Conservation (phyloP, 2,113 vertebrate genomes). For the Lethenteron camtschaticum region DNA sequence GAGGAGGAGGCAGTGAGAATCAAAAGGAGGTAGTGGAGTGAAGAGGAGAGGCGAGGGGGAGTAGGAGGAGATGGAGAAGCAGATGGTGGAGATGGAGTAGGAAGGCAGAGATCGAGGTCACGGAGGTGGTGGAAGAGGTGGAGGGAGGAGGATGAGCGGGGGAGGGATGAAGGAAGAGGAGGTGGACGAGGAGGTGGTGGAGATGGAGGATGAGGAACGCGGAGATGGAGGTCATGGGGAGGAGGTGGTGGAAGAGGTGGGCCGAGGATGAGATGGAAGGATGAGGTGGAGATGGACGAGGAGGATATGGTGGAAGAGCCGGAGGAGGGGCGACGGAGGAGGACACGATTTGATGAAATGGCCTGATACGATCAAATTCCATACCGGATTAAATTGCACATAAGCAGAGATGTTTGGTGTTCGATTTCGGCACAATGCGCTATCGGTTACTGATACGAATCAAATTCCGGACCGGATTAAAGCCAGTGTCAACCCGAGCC, state of each 20-base stretch:
- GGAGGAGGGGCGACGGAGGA: not conserved
- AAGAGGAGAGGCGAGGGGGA: no score
- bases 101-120: no score
- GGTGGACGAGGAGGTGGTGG: not conserved
- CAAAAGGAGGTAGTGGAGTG: no score
- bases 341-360: not conserved
- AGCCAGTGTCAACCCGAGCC: no score
- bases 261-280: not conserved
- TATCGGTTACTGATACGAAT: no score
- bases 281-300: not conserved
- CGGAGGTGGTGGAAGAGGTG: not conserved
- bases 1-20: not conserved
- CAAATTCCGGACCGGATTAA: no score
- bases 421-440: no score
- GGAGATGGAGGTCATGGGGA: not conserved
- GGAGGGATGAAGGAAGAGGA: not conserved
- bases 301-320: not conserved
- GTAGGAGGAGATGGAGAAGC: no score
- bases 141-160: not conserved
- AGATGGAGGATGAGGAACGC: not conserved
- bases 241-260: not conserved
- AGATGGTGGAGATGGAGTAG: no score
- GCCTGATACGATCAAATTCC: fast-evolving
- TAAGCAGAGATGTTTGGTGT: not conserved
- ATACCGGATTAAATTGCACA: not conserved